Evolutionary conservation across 2,888 invertebrate species (phyloP).

Genomic region (Dexiosoma caninum): DNA sequence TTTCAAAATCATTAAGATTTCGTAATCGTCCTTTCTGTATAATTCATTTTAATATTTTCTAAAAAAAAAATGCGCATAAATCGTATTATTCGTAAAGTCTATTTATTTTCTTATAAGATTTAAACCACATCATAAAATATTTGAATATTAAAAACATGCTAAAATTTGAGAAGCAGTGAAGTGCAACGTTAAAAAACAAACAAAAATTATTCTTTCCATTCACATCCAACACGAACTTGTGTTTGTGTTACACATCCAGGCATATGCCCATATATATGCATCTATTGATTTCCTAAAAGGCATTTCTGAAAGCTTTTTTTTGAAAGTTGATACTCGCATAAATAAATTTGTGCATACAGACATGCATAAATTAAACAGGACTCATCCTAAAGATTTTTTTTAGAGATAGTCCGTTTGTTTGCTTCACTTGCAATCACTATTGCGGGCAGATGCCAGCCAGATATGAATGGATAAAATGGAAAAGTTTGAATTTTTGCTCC

Average conservation of each 20-base stretch:
- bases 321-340: slow-evolving; percentile 27
- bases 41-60: slow-evolving; percentile 4
- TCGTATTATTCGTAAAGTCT: slow-evolving; percentile 30
- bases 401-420: not conserved
- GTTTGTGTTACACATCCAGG: not conserved
- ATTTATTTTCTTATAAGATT: slow-evolving; percentile 35
- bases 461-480: not conserved
- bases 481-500: not conserved
- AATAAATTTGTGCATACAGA: slow-evolving; percentile 1
- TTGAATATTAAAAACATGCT: slow-evolving; percentile 10
- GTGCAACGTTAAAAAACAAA: slow-evolving; percentile 2
- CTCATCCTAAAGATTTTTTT: slow-evolving; percentile 6
- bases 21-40: slow-evolving; percentile 12
- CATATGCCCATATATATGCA: slow-evolving; percentile 8
- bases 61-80: slow-evolving; percentile 8
- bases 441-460: not conserved
- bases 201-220: not conserved
- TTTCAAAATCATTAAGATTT: slow-evolving; percentile 7
- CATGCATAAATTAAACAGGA: slow-evolving; percentile 28
- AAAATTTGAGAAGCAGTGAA: slow-evolving; percentile 6
- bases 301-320: slow-evolving; percentile 21
- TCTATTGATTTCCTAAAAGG: slow-evolving; percentile 39
- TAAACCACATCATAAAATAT: slow-evolving; percentile 16
- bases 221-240: not conserved
- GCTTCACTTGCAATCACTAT: slow-evolving; percentile 8